Evolutionary conservation across 2,113 vertebrate genomes (phyloP).

Genomic region (Xiphophorus couchianus): DNA sequence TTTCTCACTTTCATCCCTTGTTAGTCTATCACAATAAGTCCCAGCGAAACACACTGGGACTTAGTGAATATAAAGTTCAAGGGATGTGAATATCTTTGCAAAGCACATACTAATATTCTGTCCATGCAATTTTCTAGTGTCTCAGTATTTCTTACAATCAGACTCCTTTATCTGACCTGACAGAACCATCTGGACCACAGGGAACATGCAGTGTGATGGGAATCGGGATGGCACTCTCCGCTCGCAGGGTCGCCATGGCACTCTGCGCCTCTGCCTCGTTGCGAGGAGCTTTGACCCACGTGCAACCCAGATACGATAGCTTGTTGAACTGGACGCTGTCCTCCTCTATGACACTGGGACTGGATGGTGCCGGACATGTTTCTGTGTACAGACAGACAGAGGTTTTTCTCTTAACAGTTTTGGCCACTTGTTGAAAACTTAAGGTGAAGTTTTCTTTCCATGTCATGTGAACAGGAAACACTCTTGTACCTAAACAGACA

Average conservation of each 20-base stretch:
- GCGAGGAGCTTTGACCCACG: slow-evolving; percentile 93
- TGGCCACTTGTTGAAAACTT: too few relatives aligned
- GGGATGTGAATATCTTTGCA: not conserved
- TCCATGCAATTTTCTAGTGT: not conserved
- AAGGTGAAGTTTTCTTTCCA: not conserved
- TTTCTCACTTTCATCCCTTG: not conserved
- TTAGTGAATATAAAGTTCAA: not conserved
- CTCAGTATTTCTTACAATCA: not conserved
- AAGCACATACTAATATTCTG: not conserved
- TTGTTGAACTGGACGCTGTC: slow-evolving; percentile 97
- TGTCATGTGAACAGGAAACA: not conserved
- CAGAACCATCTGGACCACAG: slow-evolving; percentile 91
- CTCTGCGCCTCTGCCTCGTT: slow-evolving; percentile 89
- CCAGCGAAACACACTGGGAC: not conserved
- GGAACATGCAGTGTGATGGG: slow-evolving; percentile 93
- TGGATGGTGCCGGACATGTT: slow-evolving; percentile 25
- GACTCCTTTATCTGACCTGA: slow-evolving; percentile 81
- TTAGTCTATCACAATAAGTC: not conserved
- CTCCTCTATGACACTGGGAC: slow-evolving; percentile 82
- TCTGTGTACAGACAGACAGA: slow-evolving; percentile 40
- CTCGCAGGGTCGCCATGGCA: slow-evolving; percentile 90
- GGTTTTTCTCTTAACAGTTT: not conserved
- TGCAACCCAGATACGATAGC: slow-evolving; percentile 92
- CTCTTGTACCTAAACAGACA: not conserved
- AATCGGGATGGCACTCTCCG: slow-evolving; percentile 85